Evolutionary conservation across 2,113 vertebrate genomes (phyloP), one percentile per base, ranked within the genome.

Genomic region (Telmatochromis sp.): DNA sequence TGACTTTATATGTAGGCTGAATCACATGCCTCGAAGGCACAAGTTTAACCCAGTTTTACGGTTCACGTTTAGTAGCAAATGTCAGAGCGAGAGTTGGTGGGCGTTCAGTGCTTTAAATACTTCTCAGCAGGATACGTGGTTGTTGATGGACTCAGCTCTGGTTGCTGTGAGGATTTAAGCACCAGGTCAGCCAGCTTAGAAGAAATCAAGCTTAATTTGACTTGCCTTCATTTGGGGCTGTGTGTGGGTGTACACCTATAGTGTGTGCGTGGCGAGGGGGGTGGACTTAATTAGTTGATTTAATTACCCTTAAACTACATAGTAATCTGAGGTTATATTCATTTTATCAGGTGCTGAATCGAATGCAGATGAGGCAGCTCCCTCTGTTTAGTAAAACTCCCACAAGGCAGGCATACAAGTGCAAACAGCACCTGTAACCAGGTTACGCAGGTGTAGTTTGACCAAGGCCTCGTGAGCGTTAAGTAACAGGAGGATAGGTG

Each of bases 181-280:
- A 65, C 55, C 75, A 57, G 86, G 87, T 89, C 89, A 78, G 51
- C 71, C 82, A 33, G 58, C 87, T 88, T 86, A 86, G 78, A 91
- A 89, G 85, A 93, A 94, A 90, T 87, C 51, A 86, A 89, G 73
- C 87, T 89, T 89, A 86, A 91, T 85, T 90, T 81, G 83, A 79
- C 80, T 79, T 84, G 78, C 28, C 88, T 91, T 85, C 68, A 82
- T 89, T 85, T 82, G 55, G 17, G 21, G 78, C 51, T 84, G 71
- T 65, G 58, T 54, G 83, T 73, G 51, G 57, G 35, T 81, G 83
- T 84, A 14, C 3, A 9, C 81, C 53, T 84, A 79, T 58, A 60
- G 12, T 53, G 35, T 84, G 82, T 68, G 11, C 2, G 3, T 14
- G 3, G 58, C 10, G 19, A 35, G 33, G 33, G 63, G 33, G 63